phyloP scores from a whole-genome alignment of 1,140 invertebrate genomes.

The Leguminivora glycinivorella region DNA sequence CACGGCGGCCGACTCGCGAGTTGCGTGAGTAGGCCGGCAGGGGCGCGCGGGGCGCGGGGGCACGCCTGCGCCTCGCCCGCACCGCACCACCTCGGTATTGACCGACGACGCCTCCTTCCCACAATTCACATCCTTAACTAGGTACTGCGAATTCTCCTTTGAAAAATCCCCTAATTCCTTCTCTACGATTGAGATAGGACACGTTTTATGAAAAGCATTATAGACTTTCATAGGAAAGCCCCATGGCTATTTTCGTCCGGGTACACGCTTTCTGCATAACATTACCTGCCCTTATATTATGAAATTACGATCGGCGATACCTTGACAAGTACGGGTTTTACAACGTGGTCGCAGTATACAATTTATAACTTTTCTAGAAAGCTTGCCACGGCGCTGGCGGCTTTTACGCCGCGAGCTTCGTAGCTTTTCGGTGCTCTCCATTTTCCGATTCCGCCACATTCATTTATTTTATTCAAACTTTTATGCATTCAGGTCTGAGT shows the following conservation, averaged over 20 bases:
- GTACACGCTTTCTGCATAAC: constrained; percentile 13
- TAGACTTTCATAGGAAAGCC: constrained; percentile 35
- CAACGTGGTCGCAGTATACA: constrained; percentile 13
- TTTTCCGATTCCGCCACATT: constrained; percentile 25
- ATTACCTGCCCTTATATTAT: constrained; percentile 9
- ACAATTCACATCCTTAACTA: constrained; percentile 77
- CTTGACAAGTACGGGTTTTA: constrained; percentile 21
- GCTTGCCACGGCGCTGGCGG: constrained; percentile 1
- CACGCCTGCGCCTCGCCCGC: constrained; percentile 68
- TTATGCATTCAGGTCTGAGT: constrained; percentile 25
- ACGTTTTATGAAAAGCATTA: constrained; percentile 45
- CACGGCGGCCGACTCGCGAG: constrained; percentile 72
- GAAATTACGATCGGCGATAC: constrained; percentile 13
- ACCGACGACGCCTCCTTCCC: constrained; percentile 76
- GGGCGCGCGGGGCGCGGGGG: constrained; percentile 35
- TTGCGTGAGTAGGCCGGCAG: constrained; percentile 65
- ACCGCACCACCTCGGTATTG: constrained; percentile 74
- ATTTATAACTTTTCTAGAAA: constrained; percentile 22
- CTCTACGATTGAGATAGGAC: constrained; percentile 60
- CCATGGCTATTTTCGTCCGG: constrained; percentile 29
- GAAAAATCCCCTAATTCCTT: constrained; percentile 71
- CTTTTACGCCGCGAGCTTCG: constrained; percentile 11
- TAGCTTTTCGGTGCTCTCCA: constrained; percentile 1
- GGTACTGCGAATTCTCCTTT: constrained; percentile 70
- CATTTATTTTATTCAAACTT: constrained; percentile 26